Conservation (phyloP, 2,888 invertebrate species). For the Hydrotaea diabolus region DNA sequence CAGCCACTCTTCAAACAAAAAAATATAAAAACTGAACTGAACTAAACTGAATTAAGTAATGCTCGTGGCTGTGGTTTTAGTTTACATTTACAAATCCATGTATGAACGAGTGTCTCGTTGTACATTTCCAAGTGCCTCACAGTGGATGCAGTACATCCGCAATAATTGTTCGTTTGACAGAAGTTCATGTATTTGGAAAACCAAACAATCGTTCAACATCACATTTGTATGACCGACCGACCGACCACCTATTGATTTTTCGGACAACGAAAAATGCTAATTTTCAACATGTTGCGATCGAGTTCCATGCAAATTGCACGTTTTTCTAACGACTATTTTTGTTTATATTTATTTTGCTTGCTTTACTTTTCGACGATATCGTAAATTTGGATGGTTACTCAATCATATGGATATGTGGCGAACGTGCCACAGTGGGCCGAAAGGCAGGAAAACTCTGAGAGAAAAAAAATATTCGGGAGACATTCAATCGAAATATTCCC, state of each 20-base stretch:
- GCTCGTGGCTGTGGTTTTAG: slow-evolving; percentile 42
- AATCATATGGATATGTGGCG: not conserved
- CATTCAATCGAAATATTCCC: no score
- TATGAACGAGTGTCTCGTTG: not conserved
- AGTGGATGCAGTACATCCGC: not conserved
- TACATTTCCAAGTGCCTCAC: slow-evolving; percentile 41
- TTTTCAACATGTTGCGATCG: slow-evolving; percentile 16
- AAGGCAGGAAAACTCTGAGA: no score
- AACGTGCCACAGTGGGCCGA: not conserved
- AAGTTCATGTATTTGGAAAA: slow-evolving; percentile 1
- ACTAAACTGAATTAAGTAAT: slow-evolving; percentile 48
- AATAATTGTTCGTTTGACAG: not conserved
- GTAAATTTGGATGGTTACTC: not conserved
- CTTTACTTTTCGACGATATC: not conserved
- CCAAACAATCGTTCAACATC: not conserved
- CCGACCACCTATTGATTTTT: slow-evolving; percentile 43
- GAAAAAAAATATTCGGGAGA: no score
- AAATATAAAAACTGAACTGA: no score
- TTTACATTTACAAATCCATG: not conserved
- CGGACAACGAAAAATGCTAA: slow-evolving; percentile 20
- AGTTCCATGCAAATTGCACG: slow-evolving; percentile 8
- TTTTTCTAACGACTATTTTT: not conserved
- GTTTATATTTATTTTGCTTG: not conserved
- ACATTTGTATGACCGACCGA: no score
- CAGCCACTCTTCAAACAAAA: slow-evolving; percentile 27